Evolutionary conservation across 2,113 vertebrate species (phyloP), one percentile per base, ranked within the genome.

Genomic region (rabbit (Oryctolagus cuniculus)): DNA sequence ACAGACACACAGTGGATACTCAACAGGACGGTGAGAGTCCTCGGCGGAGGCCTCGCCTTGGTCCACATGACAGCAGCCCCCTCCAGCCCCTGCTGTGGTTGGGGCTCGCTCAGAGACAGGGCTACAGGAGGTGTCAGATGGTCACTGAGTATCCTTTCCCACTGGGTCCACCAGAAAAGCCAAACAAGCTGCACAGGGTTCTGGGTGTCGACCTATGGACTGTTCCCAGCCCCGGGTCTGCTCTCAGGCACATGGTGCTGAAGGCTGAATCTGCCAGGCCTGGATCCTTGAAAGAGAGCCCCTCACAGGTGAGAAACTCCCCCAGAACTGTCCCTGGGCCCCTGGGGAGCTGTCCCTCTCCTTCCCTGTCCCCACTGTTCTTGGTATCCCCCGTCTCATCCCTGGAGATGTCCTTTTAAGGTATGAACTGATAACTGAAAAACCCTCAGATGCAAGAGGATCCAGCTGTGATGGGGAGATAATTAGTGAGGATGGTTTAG

Each of bases 361-460:
- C 69, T 49, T 63, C 66, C 86, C 5, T 25, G 63, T 34, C 38
- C 9, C 36, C 34, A 22, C 7, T 61, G 10, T 69, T 82, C 44
- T 21, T 55, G 29, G 38, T 51, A 11, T 83, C 66, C 15, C 69
- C 4, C 24, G 10, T 61, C 44, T 66, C 5, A 19, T 63, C 64
- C 70, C 67, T 93, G 72, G 61, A 67, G 73, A 49, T 31, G n/a
- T 49, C 34, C 58, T n/a, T 2, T 38, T n/a, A 79, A 95, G 55
- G 55, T 70, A 87, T 34, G 24, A 5, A 67, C 11, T n/a, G 64
- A 25, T n/a, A 80, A 44, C 61, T 85, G 66, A 51, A 55, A 84
- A 89, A 58, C 31, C 58, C 53, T 93, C 49, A 77, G 9, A n/a
- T 31, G 19, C 10, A n/a, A 78, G 84, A 10, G 24, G 51, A 75